These are phyloP conservation scores for Pyxicephalus adspersus DNA, from an alignment of 2,113 vertebrate species.

Conservation along the genomic window DNA sequence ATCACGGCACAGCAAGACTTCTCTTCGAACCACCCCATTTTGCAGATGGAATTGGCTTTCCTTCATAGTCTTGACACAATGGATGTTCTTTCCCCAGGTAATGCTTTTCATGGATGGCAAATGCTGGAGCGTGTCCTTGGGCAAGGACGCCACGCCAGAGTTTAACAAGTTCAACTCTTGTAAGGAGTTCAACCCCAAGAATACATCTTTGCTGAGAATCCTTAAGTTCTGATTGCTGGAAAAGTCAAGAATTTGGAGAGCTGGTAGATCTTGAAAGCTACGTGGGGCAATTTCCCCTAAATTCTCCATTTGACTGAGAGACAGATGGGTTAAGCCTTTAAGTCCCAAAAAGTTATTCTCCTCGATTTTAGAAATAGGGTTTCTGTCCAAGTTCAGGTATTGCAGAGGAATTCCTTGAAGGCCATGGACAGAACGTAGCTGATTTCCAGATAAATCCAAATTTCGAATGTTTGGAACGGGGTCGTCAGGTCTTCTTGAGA, in stretches of 20 bases:
- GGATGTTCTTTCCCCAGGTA: constrained; percentile 73
- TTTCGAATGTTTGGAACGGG: constrained; percentile 79
- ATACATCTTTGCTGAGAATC: constrained; percentile 73
- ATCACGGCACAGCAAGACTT: constrained; percentile 79
- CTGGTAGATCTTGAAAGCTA: constrained; percentile 79
- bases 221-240: constrained; percentile 81
- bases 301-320: constrained; percentile 76
- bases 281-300: constrained; percentile 72
- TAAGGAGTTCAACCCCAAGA: constrained; percentile 80
- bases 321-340: constrained; percentile 84
- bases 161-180: constrained; percentile 89
- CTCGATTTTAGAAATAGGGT: constrained; percentile 75
- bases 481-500: constrained; percentile 61
- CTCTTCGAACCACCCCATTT: constrained; percentile 77
- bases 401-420: constrained; percentile 81
- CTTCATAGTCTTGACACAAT: constrained; percentile 86
- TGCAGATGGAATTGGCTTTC: constrained; percentile 87
- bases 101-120: constrained; percentile 88
- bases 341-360: constrained; percentile 77
- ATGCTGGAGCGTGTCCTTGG: constrained; percentile 76
- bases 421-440: constrained; percentile 71
- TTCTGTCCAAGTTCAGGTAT: constrained; percentile 87
- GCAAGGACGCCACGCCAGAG: constrained; percentile 75
- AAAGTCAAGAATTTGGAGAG: constrained; percentile 89
- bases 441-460: constrained; percentile 85